phyloP scores from a whole-genome alignment of 2,888 invertebrate species.

The Mythimna ferrago region DNA sequence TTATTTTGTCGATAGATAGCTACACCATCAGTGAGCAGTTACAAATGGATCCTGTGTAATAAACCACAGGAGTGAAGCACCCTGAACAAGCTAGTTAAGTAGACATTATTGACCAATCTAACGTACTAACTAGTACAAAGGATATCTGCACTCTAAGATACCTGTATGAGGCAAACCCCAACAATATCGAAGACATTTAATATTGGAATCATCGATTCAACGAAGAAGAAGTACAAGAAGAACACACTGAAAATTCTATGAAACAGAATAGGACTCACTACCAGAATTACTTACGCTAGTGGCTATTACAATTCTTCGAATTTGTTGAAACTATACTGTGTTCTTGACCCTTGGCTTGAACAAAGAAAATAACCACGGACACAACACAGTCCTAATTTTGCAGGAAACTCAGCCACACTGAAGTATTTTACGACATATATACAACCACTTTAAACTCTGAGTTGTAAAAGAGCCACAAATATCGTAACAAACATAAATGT shows the following conservation, averaged over 20 bases:
- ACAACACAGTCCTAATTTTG: background rate
- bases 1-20: background rate
- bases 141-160: too few species aligned
- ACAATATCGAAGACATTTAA: too few species aligned
- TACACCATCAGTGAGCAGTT: background rate
- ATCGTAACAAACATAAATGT: constrained; percentile 29
- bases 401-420: background rate
- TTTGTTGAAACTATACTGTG: background rate
- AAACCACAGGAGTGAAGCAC: background rate
- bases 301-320: background rate
- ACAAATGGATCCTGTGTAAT: background rate
- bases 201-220: too few species aligned
- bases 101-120: too few species aligned
- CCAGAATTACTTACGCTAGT: background rate
- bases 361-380: background rate
- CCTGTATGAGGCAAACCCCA: too few species aligned
- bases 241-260: background rate
- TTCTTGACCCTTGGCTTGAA: background rate
- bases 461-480: constrained; percentile 17
- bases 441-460: constrained; percentile 1
- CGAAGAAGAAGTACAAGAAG: too few species aligned
- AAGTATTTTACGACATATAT: background rate
- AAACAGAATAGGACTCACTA: too few species aligned
- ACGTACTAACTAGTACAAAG: too few species aligned
- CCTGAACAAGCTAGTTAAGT: too few species aligned